These are phyloP conservation scores for Montipora efflorescens DNA, from an alignment of 64 coral and sea anemone genomes.

Conservation along the genomic window DNA sequence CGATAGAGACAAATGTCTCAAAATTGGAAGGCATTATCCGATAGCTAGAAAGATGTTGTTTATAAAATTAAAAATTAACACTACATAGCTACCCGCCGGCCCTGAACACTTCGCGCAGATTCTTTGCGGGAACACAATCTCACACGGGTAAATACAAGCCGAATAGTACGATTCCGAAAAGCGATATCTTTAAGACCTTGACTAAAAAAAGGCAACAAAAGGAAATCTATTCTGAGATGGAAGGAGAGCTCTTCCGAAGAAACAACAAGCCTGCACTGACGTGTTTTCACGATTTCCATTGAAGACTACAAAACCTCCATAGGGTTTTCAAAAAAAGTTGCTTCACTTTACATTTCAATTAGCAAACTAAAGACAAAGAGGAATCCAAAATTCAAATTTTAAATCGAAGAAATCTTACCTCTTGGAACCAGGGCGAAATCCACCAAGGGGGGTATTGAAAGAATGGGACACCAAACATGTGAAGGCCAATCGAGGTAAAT, in stretches of 20 bases:
- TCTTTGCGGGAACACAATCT: background rate
- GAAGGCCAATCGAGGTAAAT: background rate
- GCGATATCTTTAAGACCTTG: background rate
- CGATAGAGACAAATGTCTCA: background rate
- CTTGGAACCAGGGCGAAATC: background rate
- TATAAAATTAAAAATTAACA: slow-evolving; percentile 28
- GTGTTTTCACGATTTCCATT: background rate
- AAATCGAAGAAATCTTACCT: background rate
- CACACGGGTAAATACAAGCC: background rate
- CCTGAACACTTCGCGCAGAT: background rate
- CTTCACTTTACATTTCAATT: background rate
- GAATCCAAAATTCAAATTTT: background rate
- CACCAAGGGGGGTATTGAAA: background rate
- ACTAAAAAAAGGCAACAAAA: background rate
- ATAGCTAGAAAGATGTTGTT: background rate
- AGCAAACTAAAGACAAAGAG: background rate
- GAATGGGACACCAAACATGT: slow-evolving; percentile 4
- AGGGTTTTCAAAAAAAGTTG: background rate
- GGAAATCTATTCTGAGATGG: too few species aligned
- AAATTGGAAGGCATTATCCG: background rate
- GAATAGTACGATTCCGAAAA: background rate
- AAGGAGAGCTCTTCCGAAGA: too few species aligned
- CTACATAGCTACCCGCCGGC: background rate
- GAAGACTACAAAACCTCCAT: background rate
- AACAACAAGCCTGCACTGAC: background rate